Conservation (phyloP, 37 sponge, comb jelly and placozoan species). For the Geodia barretti region DNA sequence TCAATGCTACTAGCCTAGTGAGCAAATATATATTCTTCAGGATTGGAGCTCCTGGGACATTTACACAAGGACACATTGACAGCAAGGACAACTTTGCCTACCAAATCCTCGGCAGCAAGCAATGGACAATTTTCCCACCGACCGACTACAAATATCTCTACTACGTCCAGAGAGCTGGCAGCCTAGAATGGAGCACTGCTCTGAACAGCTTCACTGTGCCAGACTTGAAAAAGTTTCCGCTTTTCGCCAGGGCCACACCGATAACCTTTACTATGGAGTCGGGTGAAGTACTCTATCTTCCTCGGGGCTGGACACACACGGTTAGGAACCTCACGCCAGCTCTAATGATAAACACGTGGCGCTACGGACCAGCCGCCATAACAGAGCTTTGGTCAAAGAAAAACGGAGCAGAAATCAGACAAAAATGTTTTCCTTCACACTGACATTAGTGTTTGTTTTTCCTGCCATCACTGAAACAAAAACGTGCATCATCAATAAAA, state of each 20-base stretch:
- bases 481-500: no score
- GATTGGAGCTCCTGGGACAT: slow-evolving; percentile 84
- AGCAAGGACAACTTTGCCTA: slow-evolving; percentile 92
- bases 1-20: no score
- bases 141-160: slow-evolving; percentile 79
- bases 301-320: slow-evolving; percentile 88
- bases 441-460: not conserved
- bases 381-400: slow-evolving; percentile 61
- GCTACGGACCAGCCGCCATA: slow-evolving; percentile 85
- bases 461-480: no score
- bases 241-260: slow-evolving; percentile 64
- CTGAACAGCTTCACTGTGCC: slow-evolving; percentile 42
- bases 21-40: no score
- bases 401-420: slow-evolving; percentile 55
- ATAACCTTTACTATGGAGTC: slow-evolving; percentile 55
- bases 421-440: slow-evolving; percentile 32
- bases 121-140: slow-evolving; percentile 85
- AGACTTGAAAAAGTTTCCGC: slow-evolving; percentile 65
- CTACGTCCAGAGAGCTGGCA: slow-evolving; percentile 63
- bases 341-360: slow-evolving; percentile 89
- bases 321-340: slow-evolving; percentile 79
- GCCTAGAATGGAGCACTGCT: slow-evolving; percentile 82
- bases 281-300: slow-evolving; percentile 90
- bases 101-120: slow-evolving; percentile 83
- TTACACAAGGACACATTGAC: slow-evolving; percentile 94